Conservation (phyloP, 2,797 vertebrate genomes). For the Anguilla marmorata region DNA sequence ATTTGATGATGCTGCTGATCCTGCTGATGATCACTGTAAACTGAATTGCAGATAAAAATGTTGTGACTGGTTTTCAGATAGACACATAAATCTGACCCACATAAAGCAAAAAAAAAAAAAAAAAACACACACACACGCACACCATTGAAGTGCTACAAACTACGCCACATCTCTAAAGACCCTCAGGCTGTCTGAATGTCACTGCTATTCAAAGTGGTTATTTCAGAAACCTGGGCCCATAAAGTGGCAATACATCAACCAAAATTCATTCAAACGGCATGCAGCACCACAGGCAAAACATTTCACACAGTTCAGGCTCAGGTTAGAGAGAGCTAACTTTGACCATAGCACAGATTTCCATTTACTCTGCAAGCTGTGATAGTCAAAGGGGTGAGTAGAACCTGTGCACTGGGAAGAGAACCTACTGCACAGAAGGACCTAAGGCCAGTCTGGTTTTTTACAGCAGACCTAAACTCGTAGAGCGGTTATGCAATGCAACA, state of each 20-base stretch:
- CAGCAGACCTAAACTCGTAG: not conserved
- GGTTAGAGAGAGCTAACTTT: not conserved
- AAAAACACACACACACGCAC: not conserved
- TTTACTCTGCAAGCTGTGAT: not conserved
- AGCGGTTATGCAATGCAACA: not conserved
- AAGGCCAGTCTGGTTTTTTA: not conserved
- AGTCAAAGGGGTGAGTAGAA: not conserved
- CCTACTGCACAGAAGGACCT: no score
- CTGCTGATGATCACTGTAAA: not conserved
- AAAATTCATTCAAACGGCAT: not conserved
- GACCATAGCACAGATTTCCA: not conserved
- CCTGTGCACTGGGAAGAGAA: not conserved
- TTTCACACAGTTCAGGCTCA: not conserved
- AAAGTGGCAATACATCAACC: not conserved
- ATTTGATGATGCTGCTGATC: no score
- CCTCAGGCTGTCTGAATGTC: not conserved
- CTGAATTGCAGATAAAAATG: not conserved
- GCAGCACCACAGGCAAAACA: not conserved
- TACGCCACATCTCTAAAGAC: not conserved
- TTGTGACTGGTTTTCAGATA: not conserved
- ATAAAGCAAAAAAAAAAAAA: not conserved
- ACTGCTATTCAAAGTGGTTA: not conserved
- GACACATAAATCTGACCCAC: not conserved
- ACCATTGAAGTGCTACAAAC: not conserved
- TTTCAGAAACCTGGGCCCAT: not conserved